phyloP scores from a whole-genome alignment of 2,113 vertebrate species.

The Nibea albiflora region DNA sequence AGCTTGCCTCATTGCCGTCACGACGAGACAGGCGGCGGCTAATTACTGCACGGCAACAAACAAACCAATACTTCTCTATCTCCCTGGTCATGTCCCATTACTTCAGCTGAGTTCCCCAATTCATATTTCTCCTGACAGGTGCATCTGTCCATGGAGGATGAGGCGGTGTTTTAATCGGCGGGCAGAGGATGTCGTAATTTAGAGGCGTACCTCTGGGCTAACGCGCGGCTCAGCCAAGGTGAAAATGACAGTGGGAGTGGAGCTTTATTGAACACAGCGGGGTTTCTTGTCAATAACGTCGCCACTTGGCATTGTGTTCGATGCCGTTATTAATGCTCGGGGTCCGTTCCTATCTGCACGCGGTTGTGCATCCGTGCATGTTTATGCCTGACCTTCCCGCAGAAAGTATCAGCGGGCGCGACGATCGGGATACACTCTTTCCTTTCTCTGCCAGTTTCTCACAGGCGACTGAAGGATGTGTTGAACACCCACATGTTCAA shows the following conservation, averaged over 20 bases:
- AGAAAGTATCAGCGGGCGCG: neutral
- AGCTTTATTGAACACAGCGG: conserved; percentile 69
- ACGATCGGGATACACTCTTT: conserved; percentile 24
- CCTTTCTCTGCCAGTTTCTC: conserved; percentile 31
- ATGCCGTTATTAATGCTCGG: conserved; percentile 56
- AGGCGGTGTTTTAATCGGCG: conserved; percentile 68
- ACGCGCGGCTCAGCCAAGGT: conserved; percentile 69
- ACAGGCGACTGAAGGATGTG: conserved; percentile 28
- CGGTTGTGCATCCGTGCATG: conserved; percentile 36
- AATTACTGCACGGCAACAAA: conserved; percentile 76
- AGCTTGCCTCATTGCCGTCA: conserved; percentile 53
- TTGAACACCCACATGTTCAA: conserved; percentile 55
- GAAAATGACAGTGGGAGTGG: conserved; percentile 66
- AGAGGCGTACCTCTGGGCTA: conserved; percentile 67
- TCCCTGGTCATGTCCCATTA: conserved; percentile 80
- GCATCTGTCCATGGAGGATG: conserved; percentile 77
- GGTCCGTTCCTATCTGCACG: conserved; percentile 30
- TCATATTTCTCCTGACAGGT: conserved; percentile 80
- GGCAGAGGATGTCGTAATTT: conserved; percentile 73
- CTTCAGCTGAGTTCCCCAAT: conserved; percentile 64
- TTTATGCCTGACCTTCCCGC: conserved; percentile 49
- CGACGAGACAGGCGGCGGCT: conserved; percentile 60
- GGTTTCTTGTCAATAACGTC: conserved; percentile 63
- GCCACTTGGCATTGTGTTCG: conserved; percentile 37
- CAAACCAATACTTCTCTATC: conserved; percentile 72